These are phyloP conservation scores for Melierax canorus DNA, from an alignment of 2,113 vertebrate genomes.

Conservation along the genomic window DNA sequence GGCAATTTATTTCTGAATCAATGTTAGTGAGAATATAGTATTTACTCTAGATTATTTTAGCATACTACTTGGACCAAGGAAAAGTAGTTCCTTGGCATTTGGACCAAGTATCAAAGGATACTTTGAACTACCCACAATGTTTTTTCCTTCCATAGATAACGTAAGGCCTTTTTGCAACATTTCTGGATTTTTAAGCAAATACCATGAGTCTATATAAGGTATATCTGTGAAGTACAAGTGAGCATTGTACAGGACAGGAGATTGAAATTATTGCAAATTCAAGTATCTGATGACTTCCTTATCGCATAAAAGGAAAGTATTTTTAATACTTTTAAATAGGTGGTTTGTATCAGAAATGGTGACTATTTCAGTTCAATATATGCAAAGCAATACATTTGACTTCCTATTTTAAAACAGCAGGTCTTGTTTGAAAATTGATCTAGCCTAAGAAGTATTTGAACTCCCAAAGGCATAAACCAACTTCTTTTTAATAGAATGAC, in stretches of 20 bases:
- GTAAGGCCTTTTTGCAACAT: neutral
- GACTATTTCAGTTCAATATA: neutral
- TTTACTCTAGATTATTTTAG: neutral
- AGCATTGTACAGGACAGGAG: neutral
- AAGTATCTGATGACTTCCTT: neutral
- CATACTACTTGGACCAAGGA: neutral
- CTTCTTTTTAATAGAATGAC: accelerated
- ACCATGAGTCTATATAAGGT: neutral
- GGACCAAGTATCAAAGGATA: too few relatives aligned
- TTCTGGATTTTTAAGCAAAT: neutral
- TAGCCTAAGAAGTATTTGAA: neutral
- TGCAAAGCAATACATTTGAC: neutral
- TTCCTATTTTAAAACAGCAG: neutral
- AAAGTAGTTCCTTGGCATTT: neutral
- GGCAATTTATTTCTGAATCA: neutral
- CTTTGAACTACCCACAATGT: neutral
- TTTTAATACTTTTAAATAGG: neutral
- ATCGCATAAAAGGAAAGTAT: neutral
- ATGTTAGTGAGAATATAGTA: neutral
- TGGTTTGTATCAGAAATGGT: neutral
- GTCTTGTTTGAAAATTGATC: neutral
- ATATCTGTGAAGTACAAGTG: neutral
- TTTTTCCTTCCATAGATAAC: neutral
- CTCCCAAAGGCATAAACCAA: neutral
- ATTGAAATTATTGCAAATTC: neutral